Conservation (phyloP, 2,888 invertebrate genomes). For the Apotomis capreana region DNA sequence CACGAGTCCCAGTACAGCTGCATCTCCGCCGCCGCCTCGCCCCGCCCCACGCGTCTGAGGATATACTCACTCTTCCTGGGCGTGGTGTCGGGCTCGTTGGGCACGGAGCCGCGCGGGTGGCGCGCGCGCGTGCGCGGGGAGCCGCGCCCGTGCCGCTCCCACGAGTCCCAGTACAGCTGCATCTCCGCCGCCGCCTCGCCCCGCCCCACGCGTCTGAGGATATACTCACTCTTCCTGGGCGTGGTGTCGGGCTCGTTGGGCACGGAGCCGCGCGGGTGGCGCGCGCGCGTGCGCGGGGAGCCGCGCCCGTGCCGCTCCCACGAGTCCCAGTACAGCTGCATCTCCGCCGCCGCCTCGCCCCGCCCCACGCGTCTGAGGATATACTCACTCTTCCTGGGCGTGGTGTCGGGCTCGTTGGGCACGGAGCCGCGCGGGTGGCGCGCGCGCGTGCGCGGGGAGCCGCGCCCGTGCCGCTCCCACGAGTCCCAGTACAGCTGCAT, state of each 20-base stretch:
- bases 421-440: constrained; percentile 56
- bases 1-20: constrained; percentile 97
- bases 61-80: constrained; percentile 4
- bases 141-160: constrained; percentile 88
- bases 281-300: constrained; percentile 66
- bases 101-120: constrained; percentile 58
- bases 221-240: constrained; percentile 6
- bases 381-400: constrained; percentile 11
- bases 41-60: constrained; percentile 67
- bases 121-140: constrained; percentile 67
- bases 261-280: constrained; percentile 57
- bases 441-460: constrained; percentile 65
- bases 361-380: constrained; percentile 64
- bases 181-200: constrained; percentile 83
- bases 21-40: constrained; percentile 83
- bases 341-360: constrained; percentile 81
- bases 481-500: constrained; percentile 96
- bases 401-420: constrained; percentile 55
- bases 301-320: constrained; percentile 90
- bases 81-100: constrained; percentile 50
- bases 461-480: constrained; percentile 90
- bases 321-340: constrained; percentile 96
- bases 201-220: constrained; percentile 64
- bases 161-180: constrained; percentile 96
- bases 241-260: constrained; percentile 53